phyloP scores from a whole-genome alignment of 2,113 vertebrate species.

The Megaceryle torquata region DNA sequence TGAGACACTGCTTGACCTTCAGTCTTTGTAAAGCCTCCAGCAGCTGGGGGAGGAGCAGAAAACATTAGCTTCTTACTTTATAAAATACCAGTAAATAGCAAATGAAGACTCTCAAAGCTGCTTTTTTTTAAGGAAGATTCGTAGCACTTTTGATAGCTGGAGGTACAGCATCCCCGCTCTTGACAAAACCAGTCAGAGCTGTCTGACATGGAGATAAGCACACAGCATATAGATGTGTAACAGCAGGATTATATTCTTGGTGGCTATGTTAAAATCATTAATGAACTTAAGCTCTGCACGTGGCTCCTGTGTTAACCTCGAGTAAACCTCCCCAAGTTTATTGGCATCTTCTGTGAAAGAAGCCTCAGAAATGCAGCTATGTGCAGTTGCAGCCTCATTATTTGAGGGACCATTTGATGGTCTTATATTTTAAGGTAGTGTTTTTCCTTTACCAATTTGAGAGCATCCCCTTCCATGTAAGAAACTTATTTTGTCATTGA shows the following conservation, averaged over 20 bases:
- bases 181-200: background rate
- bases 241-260: background rate
- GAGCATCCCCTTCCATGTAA: background rate
- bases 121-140: background rate
- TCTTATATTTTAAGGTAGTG: background rate
- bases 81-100: background rate
- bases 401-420: background rate
- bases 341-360: background rate
- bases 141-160: accelerated
- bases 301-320: background rate
- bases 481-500: background rate
- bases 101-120: background rate
- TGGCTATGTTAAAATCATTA: background rate
- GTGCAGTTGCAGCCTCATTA: background rate
- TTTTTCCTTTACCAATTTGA: background rate
- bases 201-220: accelerated
- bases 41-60: background rate
- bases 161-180: background rate
- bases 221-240: background rate
- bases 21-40: background rate
- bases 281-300: slow-evolving; percentile 31
- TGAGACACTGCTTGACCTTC: slow-evolving; percentile 33
- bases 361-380: background rate
- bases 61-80: background rate
- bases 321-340: background rate